A percentile compares a stretch with the other conserved stretches of the same genome.
Conservation (phyloP, 2,888 invertebrate species). For the Koerneria pararmatus region DNA sequence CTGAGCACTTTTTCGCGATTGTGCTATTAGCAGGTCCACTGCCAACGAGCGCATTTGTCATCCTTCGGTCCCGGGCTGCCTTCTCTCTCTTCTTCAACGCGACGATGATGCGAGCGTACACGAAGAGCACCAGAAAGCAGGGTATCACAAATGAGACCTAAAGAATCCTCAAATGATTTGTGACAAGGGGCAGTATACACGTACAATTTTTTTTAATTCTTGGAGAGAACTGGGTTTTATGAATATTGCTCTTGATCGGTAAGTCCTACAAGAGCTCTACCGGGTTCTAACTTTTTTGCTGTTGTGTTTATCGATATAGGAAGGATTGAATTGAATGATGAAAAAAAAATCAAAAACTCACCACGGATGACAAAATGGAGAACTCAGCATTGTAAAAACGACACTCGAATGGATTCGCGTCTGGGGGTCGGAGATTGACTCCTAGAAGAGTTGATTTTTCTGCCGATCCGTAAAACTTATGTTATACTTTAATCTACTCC, state of each 20-base stretch:
- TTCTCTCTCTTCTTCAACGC: slow-evolving; percentile 56
- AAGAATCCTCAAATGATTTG: no score
- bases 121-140: slow-evolving; percentile 63
- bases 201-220: no score
- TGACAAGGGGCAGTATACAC: no score
- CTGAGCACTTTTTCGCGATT: no score
- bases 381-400: slow-evolving; percentile 65
- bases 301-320: not conserved
- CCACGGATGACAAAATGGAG: slow-evolving; percentile 62
- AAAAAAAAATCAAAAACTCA: slow-evolving; percentile 20
- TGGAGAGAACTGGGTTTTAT: no score
- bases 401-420: slow-evolving; percentile 58
- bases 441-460: slow-evolving; percentile 34
- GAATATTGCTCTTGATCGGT: no score
- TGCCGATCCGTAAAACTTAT: not conserved
- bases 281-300: no score
- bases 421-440: slow-evolving; percentile 49
- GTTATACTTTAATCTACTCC: no score
- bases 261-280: no score
- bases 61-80: no score
- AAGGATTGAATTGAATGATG: not conserved
- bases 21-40: no score
- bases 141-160: slow-evolving; percentile 62
- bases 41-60: no score
- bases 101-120: slow-evolving; percentile 62